Percentiles rank a stretch among this genome's conserved stretches.
These are phyloP conservation scores for Pyrocephalus nanus DNA, from an alignment of 2,797 vertebrate genomes.

Conservation along the genomic window DNA sequence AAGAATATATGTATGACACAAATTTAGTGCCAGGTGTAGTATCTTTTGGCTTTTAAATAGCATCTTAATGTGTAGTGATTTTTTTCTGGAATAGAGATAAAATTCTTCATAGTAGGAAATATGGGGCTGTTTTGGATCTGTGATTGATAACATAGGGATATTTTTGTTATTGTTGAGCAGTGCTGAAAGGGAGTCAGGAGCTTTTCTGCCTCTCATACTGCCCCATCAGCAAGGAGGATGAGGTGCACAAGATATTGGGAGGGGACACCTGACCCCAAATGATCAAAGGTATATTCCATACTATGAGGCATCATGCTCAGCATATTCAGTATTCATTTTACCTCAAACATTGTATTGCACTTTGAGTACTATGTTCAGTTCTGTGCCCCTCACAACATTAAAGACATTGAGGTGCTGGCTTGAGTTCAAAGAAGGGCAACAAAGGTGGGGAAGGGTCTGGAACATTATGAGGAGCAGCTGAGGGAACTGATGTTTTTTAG, in stretches of 20 bases:
- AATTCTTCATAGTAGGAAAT: neutral
- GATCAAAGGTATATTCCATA: neutral
- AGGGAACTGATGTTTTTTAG: neutral
- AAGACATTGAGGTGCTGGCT: neutral
- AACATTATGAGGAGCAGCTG: neutral
- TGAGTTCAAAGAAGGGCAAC: neutral
- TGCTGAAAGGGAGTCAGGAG: neutral
- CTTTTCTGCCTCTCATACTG: neutral
- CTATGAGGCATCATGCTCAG: neutral
- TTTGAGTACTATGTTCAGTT: accelerated
- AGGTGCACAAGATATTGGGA: neutral
- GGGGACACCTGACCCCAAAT: accelerated
- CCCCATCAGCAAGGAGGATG: neutral
- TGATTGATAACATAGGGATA: neutral
- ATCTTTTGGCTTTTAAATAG: neutral
- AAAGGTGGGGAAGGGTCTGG: neutral
- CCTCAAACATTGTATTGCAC: neutral
- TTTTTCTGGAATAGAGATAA: neutral
- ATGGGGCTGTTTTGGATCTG: neutral
- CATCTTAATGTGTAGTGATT: neutral
- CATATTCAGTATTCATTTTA: neutral
- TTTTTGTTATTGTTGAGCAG: neutral
- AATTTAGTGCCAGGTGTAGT: neutral
- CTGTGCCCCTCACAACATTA: neutral
- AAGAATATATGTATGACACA: neutral